Conservation (phyloP, 2,113 vertebrate species). For the Notechis scutatus region DNA sequence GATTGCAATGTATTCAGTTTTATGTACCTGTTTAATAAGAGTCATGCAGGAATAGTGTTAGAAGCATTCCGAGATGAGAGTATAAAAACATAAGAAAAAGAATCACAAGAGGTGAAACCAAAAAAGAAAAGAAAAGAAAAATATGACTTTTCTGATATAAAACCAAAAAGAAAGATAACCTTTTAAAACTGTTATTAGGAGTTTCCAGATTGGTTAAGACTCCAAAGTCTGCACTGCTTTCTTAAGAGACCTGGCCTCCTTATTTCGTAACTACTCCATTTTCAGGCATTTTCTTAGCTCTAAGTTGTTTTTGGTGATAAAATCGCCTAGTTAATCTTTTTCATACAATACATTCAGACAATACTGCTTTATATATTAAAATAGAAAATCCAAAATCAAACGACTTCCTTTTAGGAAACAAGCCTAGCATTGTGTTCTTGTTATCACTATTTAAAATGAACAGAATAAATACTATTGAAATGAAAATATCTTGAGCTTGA, state of each 20-base stretch:
- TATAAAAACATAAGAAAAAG: not conserved
- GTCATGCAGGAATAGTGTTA: not conserved
- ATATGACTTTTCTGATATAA: not conserved
- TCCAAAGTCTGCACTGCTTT: not conserved
- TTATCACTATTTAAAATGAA: not conserved
- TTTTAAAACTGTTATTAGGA: not conserved
- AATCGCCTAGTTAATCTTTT: not conserved
- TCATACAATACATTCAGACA: not conserved
- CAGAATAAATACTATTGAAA: not conserved
- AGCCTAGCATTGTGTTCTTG: not conserved
- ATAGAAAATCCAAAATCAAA: conserved; percentile 21
- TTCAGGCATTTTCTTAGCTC: not conserved
- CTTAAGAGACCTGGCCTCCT: not conserved
- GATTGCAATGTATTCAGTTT: not conserved
- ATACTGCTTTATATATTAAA: conserved; percentile 16
- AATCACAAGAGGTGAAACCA: not conserved
- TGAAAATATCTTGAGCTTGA: not conserved
- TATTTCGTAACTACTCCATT: not conserved
- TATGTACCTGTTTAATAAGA: not conserved
- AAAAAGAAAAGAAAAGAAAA: not conserved
- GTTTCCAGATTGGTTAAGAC: not conserved
- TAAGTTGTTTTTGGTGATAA: conserved; percentile 22
- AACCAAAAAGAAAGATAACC: not conserved
- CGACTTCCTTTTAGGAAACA: conserved; percentile 20
- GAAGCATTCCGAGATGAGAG: not conserved